Conservation (phyloP, 2,797 vertebrate species). For the Harpagifer antarcticus region DNA sequence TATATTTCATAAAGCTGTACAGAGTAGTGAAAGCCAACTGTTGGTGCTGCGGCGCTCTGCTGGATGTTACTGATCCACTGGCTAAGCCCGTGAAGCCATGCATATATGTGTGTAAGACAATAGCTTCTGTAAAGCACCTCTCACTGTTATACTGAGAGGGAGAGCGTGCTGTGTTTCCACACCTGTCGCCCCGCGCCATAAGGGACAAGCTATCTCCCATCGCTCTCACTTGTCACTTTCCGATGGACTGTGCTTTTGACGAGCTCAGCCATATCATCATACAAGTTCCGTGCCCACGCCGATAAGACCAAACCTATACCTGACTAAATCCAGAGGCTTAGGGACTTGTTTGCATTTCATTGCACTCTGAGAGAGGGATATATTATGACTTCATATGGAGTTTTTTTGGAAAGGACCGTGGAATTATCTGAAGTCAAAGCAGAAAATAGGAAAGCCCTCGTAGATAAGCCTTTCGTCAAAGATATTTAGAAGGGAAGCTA, state of each 20-base stretch:
- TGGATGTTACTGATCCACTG: constrained; percentile 83
- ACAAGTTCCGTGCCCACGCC: constrained; percentile 61
- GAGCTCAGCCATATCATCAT: constrained; percentile 57
- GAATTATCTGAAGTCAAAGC: constrained; percentile 27
- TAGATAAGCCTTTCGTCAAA: constrained; percentile 17
- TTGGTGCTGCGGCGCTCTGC: constrained; percentile 72
- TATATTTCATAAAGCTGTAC: constrained; percentile 79
- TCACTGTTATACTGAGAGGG: constrained; percentile 72
- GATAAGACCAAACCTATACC: constrained; percentile 66
- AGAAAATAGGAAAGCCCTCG: constrained; percentile 33
- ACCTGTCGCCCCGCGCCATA: constrained; percentile 79
- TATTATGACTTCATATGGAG: constrained; percentile 3
- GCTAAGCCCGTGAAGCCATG: constrained; percentile 74
- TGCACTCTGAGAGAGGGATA: constrained; percentile 25
- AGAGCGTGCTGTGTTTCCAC: constrained; percentile 72
- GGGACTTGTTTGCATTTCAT: constrained; percentile 57
- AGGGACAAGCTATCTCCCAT: constrained; percentile 66
- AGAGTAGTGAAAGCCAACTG: constrained; percentile 79
- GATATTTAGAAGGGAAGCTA: constrained; percentile 29
- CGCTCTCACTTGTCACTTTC: constrained; percentile 57
- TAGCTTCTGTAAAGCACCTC: constrained; percentile 84
- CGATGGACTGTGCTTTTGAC: constrained; percentile 41
- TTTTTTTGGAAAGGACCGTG: constrained; percentile 32
- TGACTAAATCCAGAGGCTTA: constrained; percentile 69
- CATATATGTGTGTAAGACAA: constrained; percentile 83